Evolutionary conservation across 2,797 vertebrate genomes (phyloP).

Genomic region (Rhincodon typus): DNA sequence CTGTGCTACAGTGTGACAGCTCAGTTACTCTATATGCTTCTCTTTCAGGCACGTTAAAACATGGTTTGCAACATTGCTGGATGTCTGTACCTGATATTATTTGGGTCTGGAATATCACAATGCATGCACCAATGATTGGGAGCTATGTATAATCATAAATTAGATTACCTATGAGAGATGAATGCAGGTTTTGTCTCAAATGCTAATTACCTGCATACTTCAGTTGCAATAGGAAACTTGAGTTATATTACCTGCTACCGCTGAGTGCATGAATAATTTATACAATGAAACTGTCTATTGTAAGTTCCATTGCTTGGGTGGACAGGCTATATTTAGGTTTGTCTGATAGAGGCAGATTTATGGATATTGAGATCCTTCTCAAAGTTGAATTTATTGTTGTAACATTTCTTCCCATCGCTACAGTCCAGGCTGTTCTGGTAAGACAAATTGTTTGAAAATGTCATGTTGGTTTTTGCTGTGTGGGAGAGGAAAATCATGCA

Average conservation of each 20-base stretch:
- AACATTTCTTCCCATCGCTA: not conserved
- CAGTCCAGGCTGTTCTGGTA: not conserved
- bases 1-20: not conserved
- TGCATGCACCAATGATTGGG: not conserved
- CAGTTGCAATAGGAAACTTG: not conserved
- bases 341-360: not conserved
- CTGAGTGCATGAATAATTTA: constrained; percentile 5
- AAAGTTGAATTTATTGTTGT: not conserved
- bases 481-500: not conserved
- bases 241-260: not conserved
- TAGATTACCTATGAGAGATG: not conserved
- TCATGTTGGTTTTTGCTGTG: not conserved
- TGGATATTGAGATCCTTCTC: not conserved
- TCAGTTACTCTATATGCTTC: not conserved
- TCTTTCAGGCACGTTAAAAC: not conserved
- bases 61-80: not conserved
- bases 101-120: not conserved
- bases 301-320: not conserved
- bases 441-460: not conserved
- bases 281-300: not conserved
- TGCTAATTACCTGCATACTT: not conserved
- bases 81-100: not conserved
- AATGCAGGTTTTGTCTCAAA: not conserved
- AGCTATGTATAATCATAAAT: not conserved
- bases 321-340: not conserved